phyloP scores from a whole-genome alignment of 2,797 vertebrate genomes.

The Cuniculus paca region DNA sequence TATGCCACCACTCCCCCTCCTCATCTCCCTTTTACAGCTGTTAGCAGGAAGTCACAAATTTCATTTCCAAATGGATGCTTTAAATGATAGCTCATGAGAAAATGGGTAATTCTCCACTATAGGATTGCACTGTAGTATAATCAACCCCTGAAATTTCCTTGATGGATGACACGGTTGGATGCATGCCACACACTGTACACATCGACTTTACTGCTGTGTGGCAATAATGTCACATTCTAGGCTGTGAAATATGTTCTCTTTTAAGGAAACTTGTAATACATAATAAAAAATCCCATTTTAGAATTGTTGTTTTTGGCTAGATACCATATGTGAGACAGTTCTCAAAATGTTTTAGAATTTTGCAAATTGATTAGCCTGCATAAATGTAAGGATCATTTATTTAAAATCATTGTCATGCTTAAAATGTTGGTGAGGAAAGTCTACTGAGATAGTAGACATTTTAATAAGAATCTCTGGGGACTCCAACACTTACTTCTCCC shows the following conservation, averaged over 20 bases:
- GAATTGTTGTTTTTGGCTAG: constrained; percentile 53
- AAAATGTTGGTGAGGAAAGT: not conserved
- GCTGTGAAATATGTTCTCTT: constrained; percentile 64
- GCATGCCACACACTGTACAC: not conserved
- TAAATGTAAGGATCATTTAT: constrained; percentile 52
- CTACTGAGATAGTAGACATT: not conserved
- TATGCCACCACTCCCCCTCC: not conserved
- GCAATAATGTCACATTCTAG: constrained; percentile 35
- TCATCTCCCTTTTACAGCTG: constrained; percentile 34
- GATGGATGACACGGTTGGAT: not conserved
- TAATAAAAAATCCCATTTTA: constrained; percentile 48
- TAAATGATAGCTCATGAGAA: constrained; percentile 71
- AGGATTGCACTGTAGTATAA: not conserved
- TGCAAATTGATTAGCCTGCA: constrained; percentile 3
- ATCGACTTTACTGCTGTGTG: not conserved
- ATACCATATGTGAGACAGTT: not conserved
- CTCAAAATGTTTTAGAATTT: constrained; percentile 43
- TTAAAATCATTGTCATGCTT: constrained; percentile 31
- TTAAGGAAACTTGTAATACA: constrained; percentile 50
- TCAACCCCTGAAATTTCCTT: not conserved
- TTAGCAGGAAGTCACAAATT: constrained; percentile 70
- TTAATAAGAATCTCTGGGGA: constrained; percentile 23
- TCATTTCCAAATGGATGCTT: constrained; percentile 70
- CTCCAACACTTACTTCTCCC: not conserved
- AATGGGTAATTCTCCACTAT: constrained; percentile 12